Evolutionary conservation across 2,113 vertebrate genomes (phyloP), one percentile per base, ranked within the genome.

Genomic region (Genyomyrus donnyi): DNA sequence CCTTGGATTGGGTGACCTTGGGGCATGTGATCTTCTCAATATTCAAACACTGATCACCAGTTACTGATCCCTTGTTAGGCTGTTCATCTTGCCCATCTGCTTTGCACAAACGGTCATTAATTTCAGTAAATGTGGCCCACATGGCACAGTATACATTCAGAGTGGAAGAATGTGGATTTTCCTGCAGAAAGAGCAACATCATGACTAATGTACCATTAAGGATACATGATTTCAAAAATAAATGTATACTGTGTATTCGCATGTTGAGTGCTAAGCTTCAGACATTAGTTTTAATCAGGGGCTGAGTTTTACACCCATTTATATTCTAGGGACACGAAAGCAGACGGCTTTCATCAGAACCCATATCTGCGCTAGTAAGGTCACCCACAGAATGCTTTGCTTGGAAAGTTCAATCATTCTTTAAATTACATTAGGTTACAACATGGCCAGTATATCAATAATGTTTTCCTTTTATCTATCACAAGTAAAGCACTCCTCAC

Each of bases 231-330:
- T 53, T 87, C 27, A 87, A 21, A 87, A 6, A 87, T 48, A 53
- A 53, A 53, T 53, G 49, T 19, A 53, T 13, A 52, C n/a, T 17
- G 50, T 52, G 17, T 19, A 56, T 53, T 19, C 0, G 31, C 31
- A 87, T 53, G 31, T 87, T 21, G 49, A 87, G 50, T 19, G 27
- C 48, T 56, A 17, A 87, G 50, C 50, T 48, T 86, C 48, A 42
- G 74, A 80, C 35, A 86, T 86, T 86, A 48, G 10, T 86, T 86
- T 86, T n/a, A 86, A 86, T 48, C 45, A 86, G 84, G 45, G 84
- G 24, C 3, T 49, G 49, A 48, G 35, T 87, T 39, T 56, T 53
- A 17, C 24, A 35, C 8, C 50, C 50, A 87, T 56, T 87, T 87
- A 35, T 48, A 87, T 48, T 87, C 13, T 56, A 1, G 1, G 50